Percentiles rank a stretch among this genome's conserved stretches.
Evolutionary conservation across 2,797 vertebrate genomes (phyloP).

Genomic region (Phrynocephalus forsythii): DNA sequence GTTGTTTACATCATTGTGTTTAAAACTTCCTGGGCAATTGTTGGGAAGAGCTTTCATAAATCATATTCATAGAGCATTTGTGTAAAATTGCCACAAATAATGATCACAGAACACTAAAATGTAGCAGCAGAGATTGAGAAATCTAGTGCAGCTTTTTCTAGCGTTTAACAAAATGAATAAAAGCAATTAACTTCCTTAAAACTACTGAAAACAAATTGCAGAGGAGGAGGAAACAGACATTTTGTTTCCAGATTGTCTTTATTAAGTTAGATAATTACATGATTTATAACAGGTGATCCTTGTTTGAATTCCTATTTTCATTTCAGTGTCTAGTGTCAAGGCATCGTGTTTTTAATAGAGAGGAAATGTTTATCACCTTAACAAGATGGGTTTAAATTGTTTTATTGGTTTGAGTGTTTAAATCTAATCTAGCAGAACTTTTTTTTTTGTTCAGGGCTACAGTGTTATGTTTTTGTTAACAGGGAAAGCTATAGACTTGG

Average conservation of each 20-base stretch:
- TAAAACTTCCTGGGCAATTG: background rate
- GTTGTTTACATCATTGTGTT: background rate
- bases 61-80: background rate
- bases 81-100: background rate
- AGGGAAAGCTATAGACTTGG: background rate
- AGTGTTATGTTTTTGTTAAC: background rate
- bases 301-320: constrained; percentile 11
- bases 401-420: background rate
- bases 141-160: background rate
- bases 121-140: background rate
- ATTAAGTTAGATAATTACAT: constrained; percentile 27
- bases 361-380: background rate
- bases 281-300: constrained; percentile 28
- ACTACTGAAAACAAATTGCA: background rate
- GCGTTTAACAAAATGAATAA: background rate
- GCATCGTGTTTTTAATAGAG: background rate
- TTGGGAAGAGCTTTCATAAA: background rate
- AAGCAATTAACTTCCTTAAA: background rate
- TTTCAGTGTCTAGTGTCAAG: background rate
- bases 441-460: background rate
- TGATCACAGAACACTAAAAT: background rate
- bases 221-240: background rate
- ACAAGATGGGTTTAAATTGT: constrained; percentile 12
- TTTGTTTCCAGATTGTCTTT: background rate
- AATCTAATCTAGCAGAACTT: background rate